Conservation (phyloP, 2,888 invertebrate species). For the Dione vanillae region DNA sequence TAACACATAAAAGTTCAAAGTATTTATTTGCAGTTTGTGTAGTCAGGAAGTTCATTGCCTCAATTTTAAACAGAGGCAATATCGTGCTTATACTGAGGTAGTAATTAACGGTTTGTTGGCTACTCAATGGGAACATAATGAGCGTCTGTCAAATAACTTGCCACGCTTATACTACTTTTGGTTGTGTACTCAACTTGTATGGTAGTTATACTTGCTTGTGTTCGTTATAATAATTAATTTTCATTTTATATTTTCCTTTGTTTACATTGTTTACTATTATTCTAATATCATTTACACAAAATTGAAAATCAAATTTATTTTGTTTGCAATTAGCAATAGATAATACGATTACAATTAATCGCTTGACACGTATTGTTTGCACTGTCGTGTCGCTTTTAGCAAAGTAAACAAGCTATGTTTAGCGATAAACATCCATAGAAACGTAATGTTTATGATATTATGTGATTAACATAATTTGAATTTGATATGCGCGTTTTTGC, state of each 20-base stretch:
- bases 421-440: constrained; percentile 51
- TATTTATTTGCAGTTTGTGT: background rate
- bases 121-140: constrained; percentile 30
- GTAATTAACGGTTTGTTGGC: constrained; percentile 33
- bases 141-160: constrained; percentile 27
- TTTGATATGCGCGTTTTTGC: constrained; percentile 4
- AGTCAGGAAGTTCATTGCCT: constrained; percentile 15
- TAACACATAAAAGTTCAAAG: background rate
- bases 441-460: constrained; percentile 47
- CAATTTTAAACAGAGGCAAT: constrained; percentile 32
- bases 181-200: background rate
- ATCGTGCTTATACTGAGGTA: constrained; percentile 36
- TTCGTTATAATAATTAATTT: background rate
- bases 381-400: constrained; percentile 60
- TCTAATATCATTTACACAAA: constrained; percentile 18
- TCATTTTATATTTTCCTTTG: background rate
- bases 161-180: constrained; percentile 3
- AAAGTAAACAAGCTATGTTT: constrained; percentile 57
- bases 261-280: background rate
- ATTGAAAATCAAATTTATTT: constrained; percentile 3
- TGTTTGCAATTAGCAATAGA: constrained; percentile 43
- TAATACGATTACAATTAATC: constrained; percentile 52
- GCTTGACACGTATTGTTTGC: constrained; percentile 60
- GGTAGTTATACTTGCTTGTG: background rate
- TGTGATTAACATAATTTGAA: constrained; percentile 32